Base-by-base conservation (phyloP, 2,797 vertebrate species). In the Otolemur crassicaudatus region DNA sequence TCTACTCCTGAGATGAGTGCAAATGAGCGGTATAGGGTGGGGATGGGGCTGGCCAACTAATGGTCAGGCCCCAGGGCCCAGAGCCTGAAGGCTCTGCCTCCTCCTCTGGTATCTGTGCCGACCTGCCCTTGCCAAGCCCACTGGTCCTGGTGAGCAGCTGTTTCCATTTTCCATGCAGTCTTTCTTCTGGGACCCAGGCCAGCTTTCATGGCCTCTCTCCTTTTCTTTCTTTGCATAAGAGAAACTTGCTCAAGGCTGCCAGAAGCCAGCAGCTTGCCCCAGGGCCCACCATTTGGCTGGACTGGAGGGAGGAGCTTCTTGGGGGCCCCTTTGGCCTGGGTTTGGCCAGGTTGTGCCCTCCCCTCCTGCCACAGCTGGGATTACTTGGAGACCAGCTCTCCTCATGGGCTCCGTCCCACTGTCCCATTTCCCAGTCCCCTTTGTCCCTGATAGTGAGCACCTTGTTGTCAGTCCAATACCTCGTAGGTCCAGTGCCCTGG, bases 151-250 rank as follows among this genome's bases (percentile, higher is more conserved):
- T 56, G 37, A 86, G 93, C 63, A 22, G 65, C 70, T 93, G n/a
- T 76, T 81, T 34, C 11, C 29, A 10, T 20, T 96, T 96, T 79
- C 72, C 49, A 23, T 25, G 5, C 31, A 95, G 43, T 43, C 0
- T 75, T 12, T 0, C 31, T 31, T 79, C 65, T 95, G 91, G 97
- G 67, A 58, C 84, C 13, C 87, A 53, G 46, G 79, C 94, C 91
- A 95, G 19, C 23, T 77, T 69, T 77, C 12, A 3, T 5, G 9
- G 20, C 84, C 84, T 16, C 43, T 19, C 23, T 90, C 80, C 73
- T 53, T 86, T 61, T 60, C 79, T 61, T 83, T 94, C 93, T 93
- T 46, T 92, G 65, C 60, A 9, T 40, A 77, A 82, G 40, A 40
- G 43, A 77, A 91, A 75, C 70, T 31, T 13, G 17, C 29, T 40